Evolutionary conservation across 2,888 invertebrate species (phyloP).

Genomic region (Caenorhabditis wallacei): DNA sequence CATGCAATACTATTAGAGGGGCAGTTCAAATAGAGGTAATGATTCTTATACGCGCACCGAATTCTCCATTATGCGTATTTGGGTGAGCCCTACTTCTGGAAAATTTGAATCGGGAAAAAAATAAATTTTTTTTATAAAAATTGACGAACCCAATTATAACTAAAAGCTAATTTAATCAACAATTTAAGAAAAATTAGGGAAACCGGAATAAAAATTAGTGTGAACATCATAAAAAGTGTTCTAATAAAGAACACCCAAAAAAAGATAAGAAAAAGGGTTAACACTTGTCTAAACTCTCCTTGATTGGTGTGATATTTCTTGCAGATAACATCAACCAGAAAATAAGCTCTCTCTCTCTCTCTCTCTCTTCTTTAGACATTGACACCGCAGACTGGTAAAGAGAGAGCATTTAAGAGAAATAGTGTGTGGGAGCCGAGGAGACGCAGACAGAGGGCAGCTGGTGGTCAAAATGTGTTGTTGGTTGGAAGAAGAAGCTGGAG

Average conservation of each 20-base stretch:
- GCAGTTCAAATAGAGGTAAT: too few species aligned
- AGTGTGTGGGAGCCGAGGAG: not conserved
- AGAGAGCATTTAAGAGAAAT: not conserved
- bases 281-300: not conserved
- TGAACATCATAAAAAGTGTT: not conserved
- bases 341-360: not conserved
- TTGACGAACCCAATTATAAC: too few species aligned
- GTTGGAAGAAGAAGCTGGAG: not conserved
- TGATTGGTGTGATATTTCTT: conserved; percentile 1
- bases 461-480: not conserved
- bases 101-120: too few species aligned
- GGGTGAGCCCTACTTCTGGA: too few species aligned
- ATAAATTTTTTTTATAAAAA: too few species aligned
- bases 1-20: too few species aligned
- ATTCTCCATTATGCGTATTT: too few species aligned
- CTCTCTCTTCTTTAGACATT: not conserved
- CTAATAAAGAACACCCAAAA: not conserved
- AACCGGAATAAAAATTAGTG: too few species aligned
- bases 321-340: not conserved
- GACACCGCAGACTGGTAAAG: conserved; percentile 6
- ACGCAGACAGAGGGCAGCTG: conserved; percentile 7
- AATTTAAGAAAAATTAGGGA: too few species aligned
- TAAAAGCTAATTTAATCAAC: too few species aligned
- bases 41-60: too few species aligned
- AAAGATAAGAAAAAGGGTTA: not conserved